Evolutionary conservation across 2,113 vertebrate genomes (phyloP), one percentile per base, ranked within the genome.

Genomic region (Scytalopus superciliaris): DNA sequence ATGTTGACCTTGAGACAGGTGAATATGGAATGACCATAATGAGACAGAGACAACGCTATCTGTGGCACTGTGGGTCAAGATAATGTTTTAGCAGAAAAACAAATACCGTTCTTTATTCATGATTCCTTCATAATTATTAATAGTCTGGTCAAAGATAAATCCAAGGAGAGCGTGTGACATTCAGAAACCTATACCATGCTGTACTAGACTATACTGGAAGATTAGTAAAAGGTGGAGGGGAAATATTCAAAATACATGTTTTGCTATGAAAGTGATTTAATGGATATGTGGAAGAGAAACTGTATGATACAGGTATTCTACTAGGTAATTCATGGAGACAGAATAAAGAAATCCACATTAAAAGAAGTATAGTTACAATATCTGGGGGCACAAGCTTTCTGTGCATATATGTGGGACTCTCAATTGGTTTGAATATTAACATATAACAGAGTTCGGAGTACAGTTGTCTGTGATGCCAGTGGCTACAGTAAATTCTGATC

Each of bases 1-100:
- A 70, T 68, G 28, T 84, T 98, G 96, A 98, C 97, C 97, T 98
- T 98, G 97, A 97, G 39, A 77, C 33, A 94, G 69, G 84, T 96
- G 87, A 96, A 63, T 84, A 70, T 19, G 3, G 64, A 97, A 90
- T 87, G 68, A 50, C 85, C 83, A 85, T 84, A 95, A 84, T 69
- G 55, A 94, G 94, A 89, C 33, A 84, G 35, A 77, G 44, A 93
- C 93, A 96, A 78, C 59, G 14, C 55, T 94, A n/a, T 89, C 72
- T 40, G 18, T 95, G 75, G 35, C 62, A 93, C 75, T 50, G n/a
- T 31, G 23, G 82, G 70, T 96, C 83, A 96, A 97, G 92, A 94
- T 96, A 97, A 87, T 44, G 12, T 91, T 69, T 88, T 90, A 96
- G 75, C 45, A 92, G 80, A 94, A 96, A 97, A 68, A 91, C 66